Conservation (phyloP, 2,797 vertebrate species). For the Myotis planiceps region DNA sequence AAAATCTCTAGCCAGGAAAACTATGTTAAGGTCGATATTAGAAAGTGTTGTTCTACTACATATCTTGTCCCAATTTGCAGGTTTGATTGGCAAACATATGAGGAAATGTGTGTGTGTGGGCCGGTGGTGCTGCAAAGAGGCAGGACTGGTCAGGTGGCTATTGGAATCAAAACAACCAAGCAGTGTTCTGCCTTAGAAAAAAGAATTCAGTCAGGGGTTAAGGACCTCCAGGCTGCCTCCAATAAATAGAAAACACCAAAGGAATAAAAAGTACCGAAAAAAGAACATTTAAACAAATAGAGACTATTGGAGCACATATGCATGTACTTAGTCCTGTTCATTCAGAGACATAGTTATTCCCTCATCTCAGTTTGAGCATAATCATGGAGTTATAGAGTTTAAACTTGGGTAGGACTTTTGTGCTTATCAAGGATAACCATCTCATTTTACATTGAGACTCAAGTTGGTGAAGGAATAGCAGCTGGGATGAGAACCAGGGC, state of each 20-base stretch:
- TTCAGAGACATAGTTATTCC: slow-evolving; percentile 34
- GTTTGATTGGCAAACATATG: not conserved
- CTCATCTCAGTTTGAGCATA: slow-evolving; percentile 19
- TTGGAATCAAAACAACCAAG: not conserved
- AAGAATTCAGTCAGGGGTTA: slow-evolving; percentile 40
- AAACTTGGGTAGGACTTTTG: not conserved
- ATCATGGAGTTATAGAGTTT: not conserved
- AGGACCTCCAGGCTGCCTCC: slow-evolving; percentile 24
- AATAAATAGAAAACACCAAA: slow-evolving; percentile 63
- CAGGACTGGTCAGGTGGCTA: not conserved
- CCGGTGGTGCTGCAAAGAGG: not conserved
- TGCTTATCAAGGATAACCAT: not conserved
- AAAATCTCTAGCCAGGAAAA: slow-evolving; percentile 74
- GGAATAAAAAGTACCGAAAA: not conserved
- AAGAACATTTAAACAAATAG: slow-evolving; percentile 60
- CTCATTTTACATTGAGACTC: not conserved
- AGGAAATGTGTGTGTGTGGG: not conserved
- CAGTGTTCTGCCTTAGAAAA: slow-evolving; percentile 18
- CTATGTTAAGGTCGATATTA: not conserved
- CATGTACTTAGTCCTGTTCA: slow-evolving; percentile 11
- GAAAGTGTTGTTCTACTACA: slow-evolving; percentile 52
- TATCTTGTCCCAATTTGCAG: slow-evolving; percentile 1
- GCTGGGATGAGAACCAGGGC: not conserved
- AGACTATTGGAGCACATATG: not conserved
- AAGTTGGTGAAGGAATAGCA: not conserved